phyloP scores from a whole-genome alignment of 2,113 vertebrate species.

The Nycticryphes semicollaris region DNA sequence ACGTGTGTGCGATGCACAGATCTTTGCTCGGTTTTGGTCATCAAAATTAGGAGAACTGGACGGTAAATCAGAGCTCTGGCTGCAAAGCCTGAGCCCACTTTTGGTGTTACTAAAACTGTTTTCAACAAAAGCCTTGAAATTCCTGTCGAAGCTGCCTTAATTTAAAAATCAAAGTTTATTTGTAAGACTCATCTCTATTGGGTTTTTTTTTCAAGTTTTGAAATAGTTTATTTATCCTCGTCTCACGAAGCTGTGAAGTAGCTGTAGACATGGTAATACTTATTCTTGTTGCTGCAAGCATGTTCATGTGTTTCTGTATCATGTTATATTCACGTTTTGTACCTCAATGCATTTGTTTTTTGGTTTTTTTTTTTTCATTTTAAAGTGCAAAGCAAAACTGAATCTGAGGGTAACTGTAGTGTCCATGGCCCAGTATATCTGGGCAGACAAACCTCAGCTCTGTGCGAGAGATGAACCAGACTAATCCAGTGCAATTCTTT shows the following conservation, averaged over 20 bases:
- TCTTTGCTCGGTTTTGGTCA: not conserved
- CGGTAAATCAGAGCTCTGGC: not conserved
- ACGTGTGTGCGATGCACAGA: not conserved
- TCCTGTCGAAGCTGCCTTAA: conserved; percentile 76
- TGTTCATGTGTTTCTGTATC: conserved; percentile 52
- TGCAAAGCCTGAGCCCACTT: conserved; percentile 5
- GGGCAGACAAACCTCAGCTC: not conserved
- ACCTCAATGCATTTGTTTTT: not conserved
- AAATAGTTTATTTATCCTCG: conserved; percentile 33
- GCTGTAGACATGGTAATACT: conserved; percentile 41
- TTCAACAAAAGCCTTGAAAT: conserved; percentile 59
- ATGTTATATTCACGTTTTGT: conserved; percentile 40
- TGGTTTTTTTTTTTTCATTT: not conserved
- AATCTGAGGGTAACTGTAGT: conserved; percentile 19
- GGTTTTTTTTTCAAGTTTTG: conserved; percentile 30
- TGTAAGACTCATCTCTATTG: conserved; percentile 19
- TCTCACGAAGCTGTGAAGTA: conserved; percentile 62
- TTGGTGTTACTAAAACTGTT: not conserved
- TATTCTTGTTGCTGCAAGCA: conserved; percentile 56
- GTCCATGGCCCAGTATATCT: not conserved
- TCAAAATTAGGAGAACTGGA: not conserved
- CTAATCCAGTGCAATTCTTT: not conserved
- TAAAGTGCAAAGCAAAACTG: conserved; percentile 67
- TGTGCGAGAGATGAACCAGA: not conserved
- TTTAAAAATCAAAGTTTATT: conserved; percentile 51